These are phyloP conservation scores for Nematolebias whitei DNA, from an alignment of 2,113 vertebrate genomes.

Conservation along the genomic window DNA sequence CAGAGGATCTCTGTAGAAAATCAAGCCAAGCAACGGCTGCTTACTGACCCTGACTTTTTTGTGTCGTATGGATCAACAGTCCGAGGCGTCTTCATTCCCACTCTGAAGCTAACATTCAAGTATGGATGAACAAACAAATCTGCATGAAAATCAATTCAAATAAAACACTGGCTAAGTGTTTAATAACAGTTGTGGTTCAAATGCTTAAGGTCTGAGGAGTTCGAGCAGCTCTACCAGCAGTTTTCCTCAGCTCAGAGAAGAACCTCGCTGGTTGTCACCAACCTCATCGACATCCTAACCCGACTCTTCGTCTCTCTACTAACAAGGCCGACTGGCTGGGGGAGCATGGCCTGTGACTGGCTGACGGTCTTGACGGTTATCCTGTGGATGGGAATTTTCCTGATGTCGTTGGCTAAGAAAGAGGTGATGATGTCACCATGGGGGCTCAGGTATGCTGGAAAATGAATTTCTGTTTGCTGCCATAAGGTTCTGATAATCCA, in stretches of 20 bases:
- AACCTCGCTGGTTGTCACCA: conserved; percentile 70
- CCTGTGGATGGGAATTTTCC: conserved; percentile 54
- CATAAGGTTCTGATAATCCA: not conserved
- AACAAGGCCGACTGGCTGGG: conserved; percentile 40
- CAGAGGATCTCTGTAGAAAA: not conserved
- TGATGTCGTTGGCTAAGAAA: conserved; percentile 56
- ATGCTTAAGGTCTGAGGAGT: conserved; percentile 47
- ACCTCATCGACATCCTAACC: conserved; percentile 65
- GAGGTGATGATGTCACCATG: conserved; percentile 50
- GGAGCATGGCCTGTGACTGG: conserved; percentile 45
- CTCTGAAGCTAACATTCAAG: conserved; percentile 71
- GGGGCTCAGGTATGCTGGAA: conserved; percentile 60
- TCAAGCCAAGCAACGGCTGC: not conserved
- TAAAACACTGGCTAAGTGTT: no score
- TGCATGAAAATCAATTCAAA: not conserved
- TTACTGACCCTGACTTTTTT: conserved; percentile 61
- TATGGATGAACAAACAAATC: conserved; percentile 13
- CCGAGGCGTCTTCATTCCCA: conserved; percentile 64
- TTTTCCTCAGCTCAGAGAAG: conserved; percentile 65
- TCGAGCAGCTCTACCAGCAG: conserved; percentile 74
- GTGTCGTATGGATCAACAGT: conserved; percentile 52
- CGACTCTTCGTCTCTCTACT: conserved; percentile 62
- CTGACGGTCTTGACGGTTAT: conserved; percentile 56
- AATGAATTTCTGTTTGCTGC: not conserved
- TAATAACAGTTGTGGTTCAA: not conserved